Conservation (phyloP, 2,888 invertebrate species). For the Phyto melanocephala region DNA sequence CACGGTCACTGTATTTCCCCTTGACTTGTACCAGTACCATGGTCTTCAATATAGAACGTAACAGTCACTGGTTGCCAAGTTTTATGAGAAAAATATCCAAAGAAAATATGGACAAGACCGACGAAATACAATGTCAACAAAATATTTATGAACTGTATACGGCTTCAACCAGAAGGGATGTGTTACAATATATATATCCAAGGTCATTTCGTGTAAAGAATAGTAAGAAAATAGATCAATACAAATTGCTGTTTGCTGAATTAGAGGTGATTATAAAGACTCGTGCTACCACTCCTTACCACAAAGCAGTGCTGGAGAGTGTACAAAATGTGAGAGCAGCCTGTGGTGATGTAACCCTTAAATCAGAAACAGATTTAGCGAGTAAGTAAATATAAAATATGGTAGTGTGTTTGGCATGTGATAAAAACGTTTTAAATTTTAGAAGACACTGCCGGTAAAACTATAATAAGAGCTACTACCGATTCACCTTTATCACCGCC, state of each 20-base stretch:
- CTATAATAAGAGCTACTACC: constrained; percentile 86
- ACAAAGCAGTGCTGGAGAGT: constrained; percentile 88
- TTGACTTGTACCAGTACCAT: constrained; percentile 93
- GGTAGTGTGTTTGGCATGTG: neutral
- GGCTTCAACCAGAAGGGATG: constrained; percentile 90
- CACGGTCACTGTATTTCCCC: constrained; percentile 92
- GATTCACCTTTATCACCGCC: constrained; percentile 93
- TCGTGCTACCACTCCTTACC: constrained; percentile 88
- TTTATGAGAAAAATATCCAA: constrained; percentile 89
- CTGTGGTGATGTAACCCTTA: constrained; percentile 81
- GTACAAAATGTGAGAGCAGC: constrained; percentile 83
- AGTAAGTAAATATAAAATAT: constrained; percentile 60
- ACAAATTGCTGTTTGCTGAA: constrained; percentile 93
- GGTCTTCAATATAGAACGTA: constrained; percentile 88
- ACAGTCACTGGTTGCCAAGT: constrained; percentile 91
- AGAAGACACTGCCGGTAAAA: constrained; percentile 71
- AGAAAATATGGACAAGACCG: constrained; percentile 90
- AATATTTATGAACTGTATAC: constrained; percentile 89
- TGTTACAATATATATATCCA: constrained; percentile 85
- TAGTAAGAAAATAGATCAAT: constrained; percentile 90
- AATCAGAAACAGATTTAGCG: constrained; percentile 81
- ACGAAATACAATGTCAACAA: constrained; percentile 91
- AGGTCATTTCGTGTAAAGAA: constrained; percentile 82
- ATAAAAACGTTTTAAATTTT: neutral
- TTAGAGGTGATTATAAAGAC: constrained; percentile 89